phyloP scores from a whole-genome alignment of 2,797 vertebrate genomes.

The Rhinatrema bivittatum region DNA sequence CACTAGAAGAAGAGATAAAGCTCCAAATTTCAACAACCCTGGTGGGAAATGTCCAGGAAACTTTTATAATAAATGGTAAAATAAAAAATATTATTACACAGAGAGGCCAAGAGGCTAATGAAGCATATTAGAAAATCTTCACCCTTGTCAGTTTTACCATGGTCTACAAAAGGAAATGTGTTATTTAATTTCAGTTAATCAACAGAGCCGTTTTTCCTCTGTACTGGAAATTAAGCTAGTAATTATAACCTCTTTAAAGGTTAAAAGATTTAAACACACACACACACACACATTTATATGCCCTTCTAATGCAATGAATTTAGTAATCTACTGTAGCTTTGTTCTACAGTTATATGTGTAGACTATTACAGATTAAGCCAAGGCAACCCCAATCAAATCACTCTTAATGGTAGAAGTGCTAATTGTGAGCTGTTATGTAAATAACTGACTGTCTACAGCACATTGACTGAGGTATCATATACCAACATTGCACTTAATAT shows the following conservation, averaged over 20 bases:
- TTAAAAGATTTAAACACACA: slow-evolving; percentile 12
- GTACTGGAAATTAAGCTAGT: slow-evolving; percentile 16
- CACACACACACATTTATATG: no score
- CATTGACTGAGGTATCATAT: no score
- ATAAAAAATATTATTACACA: slow-evolving; percentile 22
- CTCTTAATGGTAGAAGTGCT: no score
- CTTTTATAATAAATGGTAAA: slow-evolving; percentile 18
- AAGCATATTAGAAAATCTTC: slow-evolving; percentile 8
- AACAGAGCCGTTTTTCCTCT: slow-evolving; percentile 7
- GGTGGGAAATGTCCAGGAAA: slow-evolving; percentile 11
- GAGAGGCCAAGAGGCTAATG: slow-evolving; percentile 22
- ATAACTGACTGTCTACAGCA: no score
- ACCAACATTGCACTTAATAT: no score
- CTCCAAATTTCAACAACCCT: slow-evolving; percentile 33
- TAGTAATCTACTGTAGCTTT: no score
- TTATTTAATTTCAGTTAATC: slow-evolving; percentile 22
- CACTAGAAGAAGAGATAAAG: slow-evolving; percentile 37
- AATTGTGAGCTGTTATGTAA: no score
- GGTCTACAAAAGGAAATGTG: slow-evolving; percentile 11
- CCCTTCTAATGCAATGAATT: no score
- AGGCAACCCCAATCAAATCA: no score
- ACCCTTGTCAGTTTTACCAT: neutral
- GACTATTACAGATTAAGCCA: no score
- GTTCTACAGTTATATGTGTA: no score
- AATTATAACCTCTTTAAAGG: slow-evolving; percentile 22